Evolutionary conservation across 2,113 vertebrate species (phyloP), one percentile per base, ranked within the genome.

Genomic region (Thunnus maccoyii): DNA sequence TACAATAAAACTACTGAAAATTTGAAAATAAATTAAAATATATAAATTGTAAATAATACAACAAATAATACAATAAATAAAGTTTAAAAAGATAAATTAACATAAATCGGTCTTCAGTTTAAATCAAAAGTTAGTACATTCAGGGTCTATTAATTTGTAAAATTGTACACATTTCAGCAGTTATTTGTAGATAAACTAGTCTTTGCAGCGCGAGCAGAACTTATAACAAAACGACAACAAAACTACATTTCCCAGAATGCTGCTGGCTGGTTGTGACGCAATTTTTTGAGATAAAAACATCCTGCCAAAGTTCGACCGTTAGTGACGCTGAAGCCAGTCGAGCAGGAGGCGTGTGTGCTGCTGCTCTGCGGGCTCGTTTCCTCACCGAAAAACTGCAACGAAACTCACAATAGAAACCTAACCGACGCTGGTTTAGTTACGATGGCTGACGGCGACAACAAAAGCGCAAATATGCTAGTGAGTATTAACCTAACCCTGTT

Each of bases 381-480:
- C 32, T 54, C 22, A 12, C 8, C 18, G 16, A 52, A 60, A 46
- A 4, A 60, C 3, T 17, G 44, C 22, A 2, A 4, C 9, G 3
- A 36, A 36, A 13, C 8, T 47, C 7, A 14, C 20, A 0, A 1
- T 13, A 27, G 18, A 44, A 30, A 30, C 0, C 5, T 2, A 51
- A 67, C 6, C 5, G 25, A 63, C 41, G 5, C 12, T 5, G 14
- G 2, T 50, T 54, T 17, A 13, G 15, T 10, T 66, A 50, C 17
- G 3, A 96, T 96, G 95, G 78, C 94, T 8, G 95, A 96, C 62
- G 90, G 90, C 36, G 95, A 96, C 70, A 95, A 95, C 84, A 96
- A 95, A 88, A 96, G 94, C 55, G 78, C 92, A 0, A 96, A 95
- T 18, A 20, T 94, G 15, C 64, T 95, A 0, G 95, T 96, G 80